Evolutionary conservation across 2,797 vertebrate species (phyloP).

Genomic region (Pipistrellus pygmaeus): DNA sequence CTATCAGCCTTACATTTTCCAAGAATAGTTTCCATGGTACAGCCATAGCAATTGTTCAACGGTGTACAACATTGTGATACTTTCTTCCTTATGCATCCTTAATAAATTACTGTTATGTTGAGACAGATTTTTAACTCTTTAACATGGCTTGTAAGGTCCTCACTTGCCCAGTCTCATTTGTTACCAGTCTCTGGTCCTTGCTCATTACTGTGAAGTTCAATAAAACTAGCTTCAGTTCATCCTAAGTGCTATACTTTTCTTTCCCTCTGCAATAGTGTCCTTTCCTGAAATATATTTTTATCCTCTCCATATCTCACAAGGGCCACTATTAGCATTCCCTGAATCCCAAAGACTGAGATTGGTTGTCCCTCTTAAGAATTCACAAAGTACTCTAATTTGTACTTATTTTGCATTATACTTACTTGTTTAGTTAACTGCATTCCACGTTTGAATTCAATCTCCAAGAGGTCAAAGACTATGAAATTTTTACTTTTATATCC

Average conservation of each 20-base stretch:
- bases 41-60: background rate
- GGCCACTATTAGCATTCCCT: background rate
- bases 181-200: background rate
- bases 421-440: background rate
- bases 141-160: background rate
- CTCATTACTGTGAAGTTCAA: background rate
- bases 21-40: background rate
- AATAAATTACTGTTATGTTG: background rate
- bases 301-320: background rate
- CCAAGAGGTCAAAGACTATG: background rate
- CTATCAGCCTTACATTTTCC: background rate
- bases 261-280: background rate
- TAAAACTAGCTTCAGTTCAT: background rate
- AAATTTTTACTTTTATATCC: background rate
- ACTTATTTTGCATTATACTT: background rate
- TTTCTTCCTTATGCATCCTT: background rate
- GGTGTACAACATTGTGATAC: background rate
- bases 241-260: background rate
- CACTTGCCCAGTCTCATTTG: background rate
- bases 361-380: background rate
- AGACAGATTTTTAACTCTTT: background rate
- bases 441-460: background rate
- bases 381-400: background rate
- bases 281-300: conserved; percentile 8
- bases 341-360: background rate